These are phyloP conservation scores for Lysandra coridon DNA, from an alignment of 2,888 invertebrate species.

Conservation along the genomic window DNA sequence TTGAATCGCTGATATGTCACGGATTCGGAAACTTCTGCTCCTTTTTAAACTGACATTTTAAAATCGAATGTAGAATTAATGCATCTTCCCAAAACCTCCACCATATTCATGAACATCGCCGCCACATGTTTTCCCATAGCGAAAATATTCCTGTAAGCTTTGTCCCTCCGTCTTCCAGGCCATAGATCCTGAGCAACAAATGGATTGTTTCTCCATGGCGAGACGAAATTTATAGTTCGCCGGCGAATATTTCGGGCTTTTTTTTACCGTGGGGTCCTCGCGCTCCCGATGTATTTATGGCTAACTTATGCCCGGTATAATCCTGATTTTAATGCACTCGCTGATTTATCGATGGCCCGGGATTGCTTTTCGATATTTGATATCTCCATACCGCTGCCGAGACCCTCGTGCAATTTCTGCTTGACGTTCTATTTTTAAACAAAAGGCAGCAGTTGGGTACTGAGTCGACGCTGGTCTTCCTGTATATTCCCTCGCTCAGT, in stretches of 20 bases:
- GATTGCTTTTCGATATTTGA: constrained; percentile 77
- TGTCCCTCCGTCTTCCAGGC: constrained; percentile 53
- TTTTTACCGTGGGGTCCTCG: constrained; percentile 49
- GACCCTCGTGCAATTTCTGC: constrained; percentile 55
- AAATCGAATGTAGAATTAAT: not conserved
- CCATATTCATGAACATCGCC: constrained; percentile 9
- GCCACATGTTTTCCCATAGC: constrained; percentile 60
- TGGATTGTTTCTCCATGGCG: constrained; percentile 67
- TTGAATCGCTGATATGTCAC: not conserved
- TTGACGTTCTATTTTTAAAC: constrained; percentile 34
- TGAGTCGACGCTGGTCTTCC: not conserved
- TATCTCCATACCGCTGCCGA: constrained; percentile 75
- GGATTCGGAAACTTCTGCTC: not conserved
- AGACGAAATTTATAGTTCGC: constrained; percentile 53
- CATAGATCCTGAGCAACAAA: constrained; percentile 68
- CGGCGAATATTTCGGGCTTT: constrained; percentile 55
- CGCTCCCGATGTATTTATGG: constrained; percentile 72
- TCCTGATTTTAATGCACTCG: constrained; percentile 75
- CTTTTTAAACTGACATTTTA: not conserved
- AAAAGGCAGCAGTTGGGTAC: constrained; percentile 2
- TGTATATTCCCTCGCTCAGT: not conserved
- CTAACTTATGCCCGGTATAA: constrained; percentile 75
- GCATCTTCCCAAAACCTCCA: not conserved
- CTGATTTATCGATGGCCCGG: constrained; percentile 70
- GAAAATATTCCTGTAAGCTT: constrained; percentile 18